These are phyloP conservation scores for Rotaria socialis DNA, from an alignment of 2,888 invertebrate genomes.

Conservation along the genomic window DNA sequence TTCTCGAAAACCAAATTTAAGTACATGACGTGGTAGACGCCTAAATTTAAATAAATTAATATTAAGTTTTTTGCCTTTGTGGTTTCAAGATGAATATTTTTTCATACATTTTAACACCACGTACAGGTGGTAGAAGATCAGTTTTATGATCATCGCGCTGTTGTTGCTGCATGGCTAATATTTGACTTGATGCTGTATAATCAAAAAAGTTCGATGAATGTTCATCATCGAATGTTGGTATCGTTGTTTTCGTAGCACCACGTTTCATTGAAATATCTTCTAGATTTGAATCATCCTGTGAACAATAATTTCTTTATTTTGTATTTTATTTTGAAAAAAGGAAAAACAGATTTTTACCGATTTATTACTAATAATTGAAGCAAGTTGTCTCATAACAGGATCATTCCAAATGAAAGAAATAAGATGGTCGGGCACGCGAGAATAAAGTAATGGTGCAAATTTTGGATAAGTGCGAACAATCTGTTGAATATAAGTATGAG, in stretches of 20 bases:
- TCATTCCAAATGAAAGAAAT: conserved; percentile 45
- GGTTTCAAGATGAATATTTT: too few relatives aligned
- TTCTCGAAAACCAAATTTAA: conserved; percentile 22
- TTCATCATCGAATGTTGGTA: not conserved
- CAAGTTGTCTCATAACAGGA: conserved; percentile 44
- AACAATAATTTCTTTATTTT: too few relatives aligned
- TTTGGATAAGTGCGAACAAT: not conserved
- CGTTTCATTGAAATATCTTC: not conserved
- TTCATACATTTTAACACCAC: not conserved
- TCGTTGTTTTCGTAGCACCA: not conserved
- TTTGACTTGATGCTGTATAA: not conserved
- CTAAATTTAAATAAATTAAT: not conserved
- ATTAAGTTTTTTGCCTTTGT: too few relatives aligned
- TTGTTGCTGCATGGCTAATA: not conserved
- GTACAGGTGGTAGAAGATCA: not conserved
- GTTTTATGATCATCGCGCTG: not conserved
- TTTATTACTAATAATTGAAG: conserved; percentile 36
- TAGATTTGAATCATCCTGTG: not conserved
- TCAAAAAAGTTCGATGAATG: not conserved
- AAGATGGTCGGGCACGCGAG: conserved; percentile 37
- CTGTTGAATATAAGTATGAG: not conserved
- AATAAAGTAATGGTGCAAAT: conserved; percentile 27
- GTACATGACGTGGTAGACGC: conserved; percentile 14
- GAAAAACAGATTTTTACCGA: not conserved
- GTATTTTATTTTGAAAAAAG: too few relatives aligned